phyloP scores from a whole-genome alignment of 1,140 invertebrate genomes.

The Zeugodacus cucurbitae region DNA sequence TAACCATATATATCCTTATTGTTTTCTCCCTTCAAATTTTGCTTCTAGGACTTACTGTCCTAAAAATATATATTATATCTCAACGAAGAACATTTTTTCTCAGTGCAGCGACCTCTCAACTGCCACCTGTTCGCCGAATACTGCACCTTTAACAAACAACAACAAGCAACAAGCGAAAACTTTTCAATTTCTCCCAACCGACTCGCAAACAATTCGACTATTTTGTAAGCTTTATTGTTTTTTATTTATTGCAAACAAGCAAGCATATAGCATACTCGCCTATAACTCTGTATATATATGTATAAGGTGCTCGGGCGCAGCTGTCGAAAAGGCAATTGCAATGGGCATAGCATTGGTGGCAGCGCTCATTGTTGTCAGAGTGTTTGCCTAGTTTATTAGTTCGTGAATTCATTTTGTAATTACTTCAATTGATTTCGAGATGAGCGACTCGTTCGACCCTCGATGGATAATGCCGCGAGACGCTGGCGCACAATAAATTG shows the following conservation, averaged over 20 bases:
- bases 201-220: conserved; percentile 4
- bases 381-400: conserved; percentile 46
- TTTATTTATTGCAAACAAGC: not conserved
- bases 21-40: no score
- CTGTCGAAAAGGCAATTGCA: conserved; percentile 10
- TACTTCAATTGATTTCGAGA: conserved; percentile 42
- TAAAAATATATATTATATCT: no score
- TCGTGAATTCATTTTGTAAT: conserved; percentile 48
- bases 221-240: not conserved
- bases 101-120: not conserved
- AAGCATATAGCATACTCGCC: not conserved
- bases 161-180: not conserved
- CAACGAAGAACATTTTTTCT: not conserved
- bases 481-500: not conserved
- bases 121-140: not conserved
- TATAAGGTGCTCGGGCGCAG: not conserved
- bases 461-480: not conserved
- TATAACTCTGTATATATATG: not conserved
- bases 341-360: conserved; percentile 12
- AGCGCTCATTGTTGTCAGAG: conserved; percentile 14
- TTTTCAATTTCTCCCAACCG: conserved; percentile 15
- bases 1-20: no score
- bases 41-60: no score
- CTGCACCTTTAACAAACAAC: not conserved
- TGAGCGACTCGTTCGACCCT: not conserved